Conservation (phyloP, 2,797 vertebrate species). For the Sciurus vulgaris region DNA sequence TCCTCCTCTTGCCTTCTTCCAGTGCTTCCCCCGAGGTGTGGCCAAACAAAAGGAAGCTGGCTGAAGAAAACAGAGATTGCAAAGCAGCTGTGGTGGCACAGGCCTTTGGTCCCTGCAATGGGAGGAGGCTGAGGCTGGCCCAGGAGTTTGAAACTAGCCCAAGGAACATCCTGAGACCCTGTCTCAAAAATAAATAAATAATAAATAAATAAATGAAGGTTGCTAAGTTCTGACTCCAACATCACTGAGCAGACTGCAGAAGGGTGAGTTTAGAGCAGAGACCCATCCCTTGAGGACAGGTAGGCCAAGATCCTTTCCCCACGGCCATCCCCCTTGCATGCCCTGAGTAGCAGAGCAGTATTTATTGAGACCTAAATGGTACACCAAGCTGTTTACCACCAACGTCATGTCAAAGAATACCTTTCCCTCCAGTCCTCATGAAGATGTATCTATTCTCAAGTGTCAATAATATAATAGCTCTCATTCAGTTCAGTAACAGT, state of each 20-base stretch:
- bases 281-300: not conserved
- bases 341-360: not conserved
- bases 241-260: not conserved
- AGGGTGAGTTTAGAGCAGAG: not conserved
- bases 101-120: too few species aligned
- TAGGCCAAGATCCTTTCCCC: not conserved
- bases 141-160: too few species aligned
- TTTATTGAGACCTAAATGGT: not conserved
- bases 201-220: not conserved
- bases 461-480: not conserved
- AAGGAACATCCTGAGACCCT: too few species aligned
- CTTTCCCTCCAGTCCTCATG: not conserved
- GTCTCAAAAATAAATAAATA: too few species aligned
- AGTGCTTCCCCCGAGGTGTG: not conserved
- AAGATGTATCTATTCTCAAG: not conserved
- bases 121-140: too few species aligned
- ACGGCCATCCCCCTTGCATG: not conserved
- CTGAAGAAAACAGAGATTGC: not conserved
- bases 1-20: not conserved
- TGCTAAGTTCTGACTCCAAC: not conserved
- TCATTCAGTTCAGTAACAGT: not conserved
- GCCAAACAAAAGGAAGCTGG: not conserved
- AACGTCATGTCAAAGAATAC: not conserved
- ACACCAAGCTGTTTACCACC: not conserved
- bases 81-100: too few species aligned